Conservation (phyloP, 2,113 vertebrate species). For the Phrynosoma platyrhinos region DNA sequence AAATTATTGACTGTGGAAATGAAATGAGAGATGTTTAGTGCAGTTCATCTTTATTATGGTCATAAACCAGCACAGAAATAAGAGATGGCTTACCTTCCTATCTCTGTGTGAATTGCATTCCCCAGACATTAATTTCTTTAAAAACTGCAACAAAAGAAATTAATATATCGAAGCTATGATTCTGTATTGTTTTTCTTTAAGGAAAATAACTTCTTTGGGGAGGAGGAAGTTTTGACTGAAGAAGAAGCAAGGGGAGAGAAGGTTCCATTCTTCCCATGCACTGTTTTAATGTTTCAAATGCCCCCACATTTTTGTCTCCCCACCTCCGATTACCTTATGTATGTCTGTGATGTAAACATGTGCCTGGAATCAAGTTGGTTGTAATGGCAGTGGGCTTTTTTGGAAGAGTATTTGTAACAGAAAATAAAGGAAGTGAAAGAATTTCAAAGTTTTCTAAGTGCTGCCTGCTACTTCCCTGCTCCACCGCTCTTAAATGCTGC, state of each 20-base stretch:
- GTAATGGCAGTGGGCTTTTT: not conserved
- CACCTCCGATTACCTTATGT: not conserved
- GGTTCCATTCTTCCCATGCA: too few species aligned
- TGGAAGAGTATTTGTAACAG: not conserved
- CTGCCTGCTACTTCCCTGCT: not conserved
- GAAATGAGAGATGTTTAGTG: too few species aligned
- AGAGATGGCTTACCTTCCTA: too few species aligned
- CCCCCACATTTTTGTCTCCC: not conserved
- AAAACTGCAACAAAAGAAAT: not conserved
- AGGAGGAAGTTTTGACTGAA: not conserved
- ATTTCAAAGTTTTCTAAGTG: not conserved
- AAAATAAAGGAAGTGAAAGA: not conserved
- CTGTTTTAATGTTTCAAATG: not conserved
- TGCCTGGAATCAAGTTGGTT: not conserved
- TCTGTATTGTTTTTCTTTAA: not conserved
- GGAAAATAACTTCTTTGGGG: not conserved
- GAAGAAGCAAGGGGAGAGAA: not conserved
- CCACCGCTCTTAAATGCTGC: not conserved
- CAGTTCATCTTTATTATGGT: too few species aligned
- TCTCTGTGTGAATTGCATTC: not conserved
- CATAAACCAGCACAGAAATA: too few species aligned
- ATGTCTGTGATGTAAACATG: not conserved
- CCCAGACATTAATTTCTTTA: not conserved
- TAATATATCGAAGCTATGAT: not conserved
- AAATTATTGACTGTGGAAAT: too few species aligned